Evolutionary conservation across 2,797 vertebrate genomes (phyloP).

Genomic region (Allobates femoralis): DNA sequence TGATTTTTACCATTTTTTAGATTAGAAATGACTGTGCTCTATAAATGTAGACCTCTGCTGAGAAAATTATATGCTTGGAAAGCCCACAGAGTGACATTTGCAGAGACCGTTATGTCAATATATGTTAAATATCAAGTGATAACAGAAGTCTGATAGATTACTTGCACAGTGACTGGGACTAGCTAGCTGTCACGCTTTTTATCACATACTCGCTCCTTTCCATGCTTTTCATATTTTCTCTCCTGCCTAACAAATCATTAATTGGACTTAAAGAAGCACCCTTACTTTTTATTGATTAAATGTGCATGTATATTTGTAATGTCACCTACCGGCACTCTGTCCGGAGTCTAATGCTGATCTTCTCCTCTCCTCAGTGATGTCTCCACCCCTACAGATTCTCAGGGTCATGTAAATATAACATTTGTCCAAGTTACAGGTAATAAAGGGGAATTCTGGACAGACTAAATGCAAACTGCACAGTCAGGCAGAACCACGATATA

Average conservation of each 20-base stretch:
- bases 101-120: neutral
- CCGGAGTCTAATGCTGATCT: no score
- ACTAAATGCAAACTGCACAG: no score
- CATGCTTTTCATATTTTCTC: neutral
- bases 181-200: neutral
- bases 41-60: neutral
- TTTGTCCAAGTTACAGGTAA: no score
- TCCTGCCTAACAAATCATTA: neutral
- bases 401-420: no score
- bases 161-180: neutral
- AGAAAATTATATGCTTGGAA: neutral
- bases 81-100: neutral
- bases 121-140: neutral
- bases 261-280: no score
- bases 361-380: no score
- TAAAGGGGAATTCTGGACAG: no score
- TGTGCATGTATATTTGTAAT: no score
- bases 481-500: no score
- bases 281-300: no score
- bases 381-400: no score
- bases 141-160: neutral
- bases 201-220: neutral
- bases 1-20: neutral
- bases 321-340: no score
- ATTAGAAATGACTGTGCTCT: neutral